phyloP scores from a whole-genome alignment of 2,888 invertebrate species.

The Cordilura impudica region DNA sequence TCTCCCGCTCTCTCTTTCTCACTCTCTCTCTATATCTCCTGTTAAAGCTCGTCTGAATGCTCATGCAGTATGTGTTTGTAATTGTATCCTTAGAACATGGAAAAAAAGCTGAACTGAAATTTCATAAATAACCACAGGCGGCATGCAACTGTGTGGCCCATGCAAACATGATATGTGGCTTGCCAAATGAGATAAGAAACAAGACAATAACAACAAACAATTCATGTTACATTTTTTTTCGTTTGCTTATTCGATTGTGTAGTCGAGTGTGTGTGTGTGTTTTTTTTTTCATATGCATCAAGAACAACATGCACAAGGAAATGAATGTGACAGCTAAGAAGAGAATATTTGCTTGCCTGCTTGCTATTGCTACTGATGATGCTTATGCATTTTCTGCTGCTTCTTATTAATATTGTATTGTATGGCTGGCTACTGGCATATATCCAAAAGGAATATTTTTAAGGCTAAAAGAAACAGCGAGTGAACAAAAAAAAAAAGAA shows the following conservation, averaged over 20 bases:
- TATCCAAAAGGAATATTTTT: conserved; percentile 48
- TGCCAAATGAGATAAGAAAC: conserved; percentile 63
- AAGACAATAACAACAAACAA: conserved; percentile 61
- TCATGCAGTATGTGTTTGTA: conserved; percentile 45
- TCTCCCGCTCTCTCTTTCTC: background rate
- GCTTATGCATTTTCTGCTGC: conserved; percentile 44
- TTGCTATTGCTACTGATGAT: conserved; percentile 17
- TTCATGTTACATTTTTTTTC: conserved; percentile 37
- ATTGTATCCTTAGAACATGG: conserved; percentile 52
- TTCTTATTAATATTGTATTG: conserved; percentile 46
- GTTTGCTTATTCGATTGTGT: background rate
- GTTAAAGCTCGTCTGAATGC: background rate
- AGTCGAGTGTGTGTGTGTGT: background rate
- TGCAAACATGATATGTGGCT: conserved; percentile 63
- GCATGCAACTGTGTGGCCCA: conserved; percentile 66
- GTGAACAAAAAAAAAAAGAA: conserved; percentile 24
- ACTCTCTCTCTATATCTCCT: background rate
- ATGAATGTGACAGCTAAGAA: conserved; percentile 60
- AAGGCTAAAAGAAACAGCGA: conserved; percentile 25
- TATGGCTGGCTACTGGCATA: conserved; percentile 57
- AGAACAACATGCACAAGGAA: conserved; percentile 54
- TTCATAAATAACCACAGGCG: conserved; percentile 67
- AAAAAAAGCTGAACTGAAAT: conserved; percentile 54
- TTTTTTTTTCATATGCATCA: conserved; percentile 18
- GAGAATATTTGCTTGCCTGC: conserved; percentile 38